Conservation (phyloP, 2,113 vertebrate species). For the Salminus brasiliensis region DNA sequence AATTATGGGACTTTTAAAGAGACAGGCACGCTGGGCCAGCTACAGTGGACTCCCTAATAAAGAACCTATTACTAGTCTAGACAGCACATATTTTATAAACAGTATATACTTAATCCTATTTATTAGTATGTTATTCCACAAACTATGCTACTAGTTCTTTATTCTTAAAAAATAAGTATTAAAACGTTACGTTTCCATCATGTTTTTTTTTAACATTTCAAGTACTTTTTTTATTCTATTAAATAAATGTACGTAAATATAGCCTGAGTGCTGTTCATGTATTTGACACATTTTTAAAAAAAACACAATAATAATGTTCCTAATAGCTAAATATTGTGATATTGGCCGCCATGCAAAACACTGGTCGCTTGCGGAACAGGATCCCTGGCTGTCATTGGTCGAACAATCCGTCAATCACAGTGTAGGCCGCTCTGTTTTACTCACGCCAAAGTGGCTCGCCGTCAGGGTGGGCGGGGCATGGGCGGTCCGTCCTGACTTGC, state of each 20-base stretch:
- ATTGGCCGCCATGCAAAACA: conserved; percentile 38
- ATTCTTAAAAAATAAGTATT: too few species aligned
- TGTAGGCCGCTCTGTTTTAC: neutral
- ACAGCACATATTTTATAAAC: too few species aligned
- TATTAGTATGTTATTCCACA: too few species aligned
- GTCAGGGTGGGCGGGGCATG: conserved; percentile 55
- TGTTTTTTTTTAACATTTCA: neutral
- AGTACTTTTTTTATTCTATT: too few species aligned
- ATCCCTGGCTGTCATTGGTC: conserved; percentile 14
- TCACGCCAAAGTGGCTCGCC: neutral
- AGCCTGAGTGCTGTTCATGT: too few species aligned
- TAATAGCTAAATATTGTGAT: neutral
- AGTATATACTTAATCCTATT: too few species aligned
- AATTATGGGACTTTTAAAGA: conserved; percentile 38
- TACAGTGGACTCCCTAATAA: neutral
- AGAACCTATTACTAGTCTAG: too few species aligned
- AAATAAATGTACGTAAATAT: too few species aligned
- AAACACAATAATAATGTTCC: neutral
- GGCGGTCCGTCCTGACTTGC: conserved; percentile 50
- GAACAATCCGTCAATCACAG: conserved; percentile 24
- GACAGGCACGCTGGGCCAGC: neutral
- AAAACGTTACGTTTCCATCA: too few species aligned
- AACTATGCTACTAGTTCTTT: too few species aligned
- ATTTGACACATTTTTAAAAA: neutral
- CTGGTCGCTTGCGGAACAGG: too few species aligned